Evolutionary conservation across 1,140 invertebrate species (phyloP).

Genomic region (Psilanteris sp.): DNA sequence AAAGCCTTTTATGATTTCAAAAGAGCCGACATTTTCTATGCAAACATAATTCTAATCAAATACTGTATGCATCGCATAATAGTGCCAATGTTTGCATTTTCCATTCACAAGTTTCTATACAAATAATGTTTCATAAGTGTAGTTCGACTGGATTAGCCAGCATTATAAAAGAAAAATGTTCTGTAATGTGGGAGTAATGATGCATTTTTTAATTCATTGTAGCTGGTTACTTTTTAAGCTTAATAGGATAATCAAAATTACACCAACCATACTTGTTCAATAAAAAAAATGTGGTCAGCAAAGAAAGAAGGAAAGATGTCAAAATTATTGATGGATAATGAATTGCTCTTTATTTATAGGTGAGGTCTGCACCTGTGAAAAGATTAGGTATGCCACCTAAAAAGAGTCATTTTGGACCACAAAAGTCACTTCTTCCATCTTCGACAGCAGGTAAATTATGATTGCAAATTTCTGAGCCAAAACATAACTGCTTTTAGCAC

Average conservation of each 20-base stretch:
- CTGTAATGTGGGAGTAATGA: slow-evolving; percentile 29
- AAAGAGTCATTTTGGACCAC: slow-evolving; percentile 75
- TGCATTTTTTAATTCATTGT: slow-evolving; percentile 27
- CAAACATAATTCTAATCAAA: too few species aligned
- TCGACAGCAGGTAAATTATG: slow-evolving; percentile 67
- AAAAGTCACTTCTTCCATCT: slow-evolving; percentile 65
- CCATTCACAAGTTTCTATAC: slow-evolving; percentile 39
- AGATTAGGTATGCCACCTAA: slow-evolving; percentile 68
- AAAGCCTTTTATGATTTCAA: too few species aligned
- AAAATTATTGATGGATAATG: too few species aligned
- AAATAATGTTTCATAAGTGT: slow-evolving; percentile 34
- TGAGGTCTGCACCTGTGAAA: slow-evolving; percentile 75
- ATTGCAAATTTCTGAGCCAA: neutral
- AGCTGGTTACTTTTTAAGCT: slow-evolving; percentile 32
- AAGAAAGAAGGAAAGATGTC: too few species aligned
- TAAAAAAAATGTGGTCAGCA: too few species aligned
- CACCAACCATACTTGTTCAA: slow-evolving; percentile 7
- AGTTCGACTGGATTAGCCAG: slow-evolving; percentile 6
- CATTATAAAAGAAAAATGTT: slow-evolving; percentile 33
- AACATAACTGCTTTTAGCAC: slow-evolving; percentile 52
- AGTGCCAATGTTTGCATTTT: slow-evolving; percentile 17
- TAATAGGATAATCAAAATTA: slow-evolving; percentile 15
- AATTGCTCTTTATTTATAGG: slow-evolving; percentile 66
- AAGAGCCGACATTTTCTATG: slow-evolving; percentile 1
- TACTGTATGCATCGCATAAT: neutral